Base-by-base conservation (phyloP, 2,113 vertebrate genomes). In the Erinaceus europaeus region DNA sequence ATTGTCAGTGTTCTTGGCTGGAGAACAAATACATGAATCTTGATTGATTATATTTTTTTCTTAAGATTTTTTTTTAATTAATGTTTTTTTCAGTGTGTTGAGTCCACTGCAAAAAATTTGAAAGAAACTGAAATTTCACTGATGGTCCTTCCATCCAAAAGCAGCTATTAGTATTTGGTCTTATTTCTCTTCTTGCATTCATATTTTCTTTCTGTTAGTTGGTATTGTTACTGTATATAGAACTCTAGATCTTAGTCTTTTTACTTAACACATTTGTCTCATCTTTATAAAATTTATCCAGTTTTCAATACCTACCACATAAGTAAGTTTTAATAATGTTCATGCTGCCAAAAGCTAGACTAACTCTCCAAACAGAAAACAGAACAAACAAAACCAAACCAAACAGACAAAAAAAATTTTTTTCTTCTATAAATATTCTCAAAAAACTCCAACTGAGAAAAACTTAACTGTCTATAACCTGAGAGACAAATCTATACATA, bases 11-110 rank as follows among this genome's bases (percentile, higher is more conserved):
- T n/a, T 40, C 32, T 50, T 67, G 50, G 25, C 17, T 64, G 29
- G 65, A 68, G 44, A 59, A 79, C 29, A 36, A 87, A 44, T 25
- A n/a, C 53, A 36, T 11, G 79, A 11, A 50, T 82, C 29, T 71
- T 72, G 10, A 69, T 27, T 71, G 62, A 61, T 52, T 84, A 52
- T 77, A 23, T 69, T 80, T 82, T 32, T 59, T 53, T 20, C 23
- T 61, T 68, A 90, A 80, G 88, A 36, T 53, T 81, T 77, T 46
- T n/a, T n/a, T n/a, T n/a, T n/a, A n/a, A n/a, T n/a, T n/a, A n/a
- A n/a, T n/a, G n/a, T n/a, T n/a, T n/a, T n/a, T n/a, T n/a, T n/a
- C 6, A 73, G 48, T 57, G 21, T 25, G 10, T 57, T 57, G 5
- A 10, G 55, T 61, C 32, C 32, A 61, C 15, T 61, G 12, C 12